Evolutionary conservation across 37 sponge, comb jelly and placozoan species (phyloP).

Genomic region (Diacarnus erythraeanus): DNA sequence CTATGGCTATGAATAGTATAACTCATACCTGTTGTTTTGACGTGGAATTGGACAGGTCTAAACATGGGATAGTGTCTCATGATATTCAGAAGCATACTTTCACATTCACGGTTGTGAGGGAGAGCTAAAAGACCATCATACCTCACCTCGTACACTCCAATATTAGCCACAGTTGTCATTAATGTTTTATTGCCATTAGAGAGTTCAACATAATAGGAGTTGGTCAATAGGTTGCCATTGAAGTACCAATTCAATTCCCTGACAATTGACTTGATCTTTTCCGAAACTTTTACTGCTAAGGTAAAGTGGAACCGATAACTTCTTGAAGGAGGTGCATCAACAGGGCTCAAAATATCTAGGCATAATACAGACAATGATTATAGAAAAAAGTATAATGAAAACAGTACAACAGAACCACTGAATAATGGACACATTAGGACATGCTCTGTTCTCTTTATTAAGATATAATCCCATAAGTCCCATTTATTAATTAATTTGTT

Average conservation of each 20-base stretch:
- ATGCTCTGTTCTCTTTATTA: too few species aligned
- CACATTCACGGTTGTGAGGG: background rate
- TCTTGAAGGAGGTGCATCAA: background rate
- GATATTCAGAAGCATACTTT: background rate
- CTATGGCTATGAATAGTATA: too few species aligned
- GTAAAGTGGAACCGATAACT: background rate
- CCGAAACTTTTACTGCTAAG: background rate
- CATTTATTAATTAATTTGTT: too few species aligned
- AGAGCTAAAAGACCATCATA: background rate
- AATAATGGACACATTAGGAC: too few species aligned
- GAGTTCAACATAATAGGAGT: background rate
- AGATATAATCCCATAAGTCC: too few species aligned
- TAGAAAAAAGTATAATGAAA: too few species aligned
- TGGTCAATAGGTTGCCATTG: background rate
- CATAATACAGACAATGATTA: background rate
- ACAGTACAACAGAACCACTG: too few species aligned
- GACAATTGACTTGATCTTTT: background rate
- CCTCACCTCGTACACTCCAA: background rate
- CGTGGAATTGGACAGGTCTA: background rate
- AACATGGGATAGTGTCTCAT: background rate
- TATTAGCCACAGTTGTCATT: background rate
- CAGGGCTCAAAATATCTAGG: background rate
- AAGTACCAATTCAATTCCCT: background rate
- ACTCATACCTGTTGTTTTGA: background rate
- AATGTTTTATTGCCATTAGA: background rate